Evolutionary conservation across 2,797 vertebrate species (phyloP).

Genomic region (Dipus sagitta): DNA sequence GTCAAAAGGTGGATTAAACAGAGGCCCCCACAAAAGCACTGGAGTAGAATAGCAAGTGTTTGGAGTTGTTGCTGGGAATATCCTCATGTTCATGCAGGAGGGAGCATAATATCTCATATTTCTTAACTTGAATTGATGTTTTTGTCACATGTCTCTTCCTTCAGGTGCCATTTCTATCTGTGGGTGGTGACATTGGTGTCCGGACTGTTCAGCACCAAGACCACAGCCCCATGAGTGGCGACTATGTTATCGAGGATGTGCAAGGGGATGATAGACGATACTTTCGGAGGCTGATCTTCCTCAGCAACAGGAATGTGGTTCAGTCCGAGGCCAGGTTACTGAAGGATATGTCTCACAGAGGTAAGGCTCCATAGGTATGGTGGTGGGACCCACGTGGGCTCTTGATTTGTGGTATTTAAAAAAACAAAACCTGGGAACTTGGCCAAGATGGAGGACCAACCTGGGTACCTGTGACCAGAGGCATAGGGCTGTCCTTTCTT

Average conservation of each 20-base stretch:
- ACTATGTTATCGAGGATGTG: slow-evolving; percentile 95
- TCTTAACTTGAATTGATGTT: background rate
- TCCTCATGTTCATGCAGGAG: background rate
- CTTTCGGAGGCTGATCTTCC: slow-evolving; percentile 95
- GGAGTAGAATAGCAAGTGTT: background rate
- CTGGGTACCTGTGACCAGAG: background rate
- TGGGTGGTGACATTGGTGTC: slow-evolving; percentile 95
- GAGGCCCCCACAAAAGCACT: background rate
- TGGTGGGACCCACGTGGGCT: background rate
- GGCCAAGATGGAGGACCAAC: background rate
- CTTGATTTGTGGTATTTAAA: background rate
- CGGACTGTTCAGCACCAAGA: slow-evolving; percentile 91
- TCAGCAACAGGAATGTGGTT: slow-evolving; percentile 93
- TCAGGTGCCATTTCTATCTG: slow-evolving; percentile 97
- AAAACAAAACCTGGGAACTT: background rate
- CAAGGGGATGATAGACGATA: slow-evolving; percentile 92
- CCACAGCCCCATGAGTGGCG: slow-evolving; percentile 93
- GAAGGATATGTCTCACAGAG: slow-evolving; percentile 77
- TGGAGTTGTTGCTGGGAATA: background rate
- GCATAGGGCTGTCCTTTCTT: background rate
- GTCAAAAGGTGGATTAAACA: background rate
- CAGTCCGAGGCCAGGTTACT: slow-evolving; percentile 95
- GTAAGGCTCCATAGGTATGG: slow-evolving; percentile 41
- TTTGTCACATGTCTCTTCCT: background rate
- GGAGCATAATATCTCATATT: background rate